Conservation (phyloP, 2,888 invertebrate genomes). For the Andricus quercusramuli region DNA sequence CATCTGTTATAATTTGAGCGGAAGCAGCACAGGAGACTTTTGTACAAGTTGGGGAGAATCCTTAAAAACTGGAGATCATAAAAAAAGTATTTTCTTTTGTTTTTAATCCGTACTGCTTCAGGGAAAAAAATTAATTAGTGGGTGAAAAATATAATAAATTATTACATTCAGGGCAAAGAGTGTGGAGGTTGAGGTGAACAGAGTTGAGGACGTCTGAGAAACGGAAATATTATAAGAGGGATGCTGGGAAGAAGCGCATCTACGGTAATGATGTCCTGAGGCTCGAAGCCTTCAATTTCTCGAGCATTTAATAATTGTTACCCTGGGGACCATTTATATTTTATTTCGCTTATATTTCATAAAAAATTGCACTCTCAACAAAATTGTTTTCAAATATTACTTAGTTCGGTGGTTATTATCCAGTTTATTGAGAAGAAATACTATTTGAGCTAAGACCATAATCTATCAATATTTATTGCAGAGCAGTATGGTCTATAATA, state of each 20-base stretch:
- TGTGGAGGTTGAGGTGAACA: slow-evolving; percentile 13
- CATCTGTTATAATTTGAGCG: not conserved
- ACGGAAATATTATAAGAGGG: slow-evolving; percentile 33
- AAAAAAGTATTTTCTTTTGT: slow-evolving; percentile 6
- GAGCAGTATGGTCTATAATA: too few species aligned
- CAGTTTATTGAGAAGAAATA: not conserved
- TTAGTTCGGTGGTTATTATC: not conserved
- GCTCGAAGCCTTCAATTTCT: slow-evolving; percentile 23
- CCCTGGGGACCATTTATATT: slow-evolving; percentile 26
- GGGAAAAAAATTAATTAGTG: slow-evolving; percentile 25
- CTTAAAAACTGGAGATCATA: not conserved
- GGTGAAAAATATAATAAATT: slow-evolving; percentile 22
- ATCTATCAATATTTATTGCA: too few species aligned
- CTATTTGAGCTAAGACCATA: too few species aligned
- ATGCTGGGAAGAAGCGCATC: slow-evolving; percentile 33
- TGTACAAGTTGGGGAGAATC: not conserved
- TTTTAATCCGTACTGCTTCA: not conserved
- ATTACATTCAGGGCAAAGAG: slow-evolving; percentile 17
- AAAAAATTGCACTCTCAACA: not conserved
- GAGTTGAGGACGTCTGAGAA: slow-evolving; percentile 33
- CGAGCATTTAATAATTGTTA: slow-evolving; percentile 37
- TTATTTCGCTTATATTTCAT: slow-evolving; percentile 12
- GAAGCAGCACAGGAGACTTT: not conserved
- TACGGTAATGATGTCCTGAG: slow-evolving; percentile 37
- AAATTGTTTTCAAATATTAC: not conserved